Base-by-base conservation (phyloP, 30 jellyfish, hydroid and myxozoan species). In the Turritopsis dohrnii region DNA sequence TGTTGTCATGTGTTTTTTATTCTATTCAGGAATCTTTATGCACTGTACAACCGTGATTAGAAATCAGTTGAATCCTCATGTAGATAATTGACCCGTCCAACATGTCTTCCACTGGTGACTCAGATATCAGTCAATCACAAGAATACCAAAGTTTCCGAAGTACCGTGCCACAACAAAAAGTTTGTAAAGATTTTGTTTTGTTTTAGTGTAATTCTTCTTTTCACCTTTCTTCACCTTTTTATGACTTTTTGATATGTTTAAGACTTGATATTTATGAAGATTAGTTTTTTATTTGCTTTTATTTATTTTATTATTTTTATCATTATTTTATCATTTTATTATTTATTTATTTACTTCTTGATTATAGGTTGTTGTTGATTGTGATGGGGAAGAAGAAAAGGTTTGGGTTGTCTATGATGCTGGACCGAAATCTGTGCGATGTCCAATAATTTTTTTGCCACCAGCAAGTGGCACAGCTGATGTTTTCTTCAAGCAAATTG, bases 401-500 rank as follows among this genome's bases (percentile, higher is more conserved):
- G 90, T 93, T 16, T 93, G 98, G 98, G 86, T 88, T 25, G 98
- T 93, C 1, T 93, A 88, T 88, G 98, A 93, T 86, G 98, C 96
- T 75, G 98, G 98, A 16, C 98, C 98, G 72, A 93, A 88, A 53
- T 27, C 96, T 24, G 96, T 93, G 18, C 83, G 96, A 52, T 93
- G 98, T 60, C 98, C 98, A 0, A 65, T 93, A 27, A 74, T 93
- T 17, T 93, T 88, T 54, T 89, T 93, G 20, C 98, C 98, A 41
- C 98, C 98, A 27, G 98, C 95, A 17, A 93, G 98, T 79, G 98
- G 98, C 21, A 93, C 98, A 1, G 98, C 96, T 18, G 98, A 93
- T 82, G 89, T 93, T 19, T 93, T 93, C 88, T 93, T 93, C 93
- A 93, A 93, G 52, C 98, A 93, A 71, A 71, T 93, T 8, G 71